These are phyloP conservation scores for Acrobasis consociella DNA, from an alignment of 2,888 invertebrate species.

Conservation along the genomic window DNA sequence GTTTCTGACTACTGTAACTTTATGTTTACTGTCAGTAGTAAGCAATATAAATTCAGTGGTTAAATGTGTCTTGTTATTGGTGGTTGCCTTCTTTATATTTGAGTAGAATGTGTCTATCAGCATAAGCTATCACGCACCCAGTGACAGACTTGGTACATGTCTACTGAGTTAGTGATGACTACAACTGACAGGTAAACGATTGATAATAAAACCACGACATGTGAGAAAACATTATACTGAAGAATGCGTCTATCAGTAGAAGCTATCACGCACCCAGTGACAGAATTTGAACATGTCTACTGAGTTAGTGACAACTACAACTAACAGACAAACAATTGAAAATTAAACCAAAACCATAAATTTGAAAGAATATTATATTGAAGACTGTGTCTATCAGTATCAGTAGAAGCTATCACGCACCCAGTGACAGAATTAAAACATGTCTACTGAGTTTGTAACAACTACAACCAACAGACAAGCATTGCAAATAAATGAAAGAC, in stretches of 20 bases:
- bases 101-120: conserved; percentile 3
- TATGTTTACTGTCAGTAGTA: neutral
- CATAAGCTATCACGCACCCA: conserved; percentile 27
- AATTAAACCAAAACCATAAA: too few species aligned
- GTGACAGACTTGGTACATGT: conserved; percentile 34
- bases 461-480: neutral
- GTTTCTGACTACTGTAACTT: too few species aligned
- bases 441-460: conserved; percentile 31
- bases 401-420: neutral
- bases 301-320: too few species aligned
- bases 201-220: neutral
- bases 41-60: too few species aligned
- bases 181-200: neutral
- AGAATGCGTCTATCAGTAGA: neutral
- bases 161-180: conserved; percentile 30
- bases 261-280: neutral
- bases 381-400: neutral
- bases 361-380: neutral
- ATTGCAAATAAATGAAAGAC: too few species aligned
- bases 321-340: too few species aligned
- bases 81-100: too few species aligned
- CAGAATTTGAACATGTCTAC: conserved; percentile 10
- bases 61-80: too few species aligned
- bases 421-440: conserved; percentile 19
- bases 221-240: neutral